These are phyloP conservation scores for Fistularia tabacaria DNA, from an alignment of 2,797 vertebrate species.

Conservation along the genomic window DNA sequence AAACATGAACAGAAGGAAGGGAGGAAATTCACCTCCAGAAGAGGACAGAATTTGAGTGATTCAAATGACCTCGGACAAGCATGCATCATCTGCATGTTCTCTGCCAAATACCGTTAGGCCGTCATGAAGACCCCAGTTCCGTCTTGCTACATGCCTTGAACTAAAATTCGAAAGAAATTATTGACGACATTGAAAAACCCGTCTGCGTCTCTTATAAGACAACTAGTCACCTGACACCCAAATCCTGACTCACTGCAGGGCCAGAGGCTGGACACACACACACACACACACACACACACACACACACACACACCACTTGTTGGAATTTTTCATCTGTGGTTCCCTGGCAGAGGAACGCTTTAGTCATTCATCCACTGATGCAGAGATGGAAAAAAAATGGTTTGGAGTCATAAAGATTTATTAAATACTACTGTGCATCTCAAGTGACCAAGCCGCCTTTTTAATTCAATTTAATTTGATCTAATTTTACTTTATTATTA, in stretches of 20 bases:
- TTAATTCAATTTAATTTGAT: too few species aligned
- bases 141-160: not conserved
- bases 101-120: conserved; percentile 8
- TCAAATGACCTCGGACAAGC: conserved; percentile 15
- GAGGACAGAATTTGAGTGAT: conserved; percentile 1
- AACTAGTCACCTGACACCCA: too few species aligned
- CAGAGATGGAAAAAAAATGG: too few species aligned
- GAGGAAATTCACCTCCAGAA: not conserved
- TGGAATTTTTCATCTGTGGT: too few species aligned
- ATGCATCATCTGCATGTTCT: conserved; percentile 26
- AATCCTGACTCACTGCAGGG: conserved; percentile 16
- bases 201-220: too few species aligned
- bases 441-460: too few species aligned
- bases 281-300: conserved; percentile 6
- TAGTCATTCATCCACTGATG: too few species aligned
- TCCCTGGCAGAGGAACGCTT: too few species aligned
- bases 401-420: too few species aligned
- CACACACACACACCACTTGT: not conserved
- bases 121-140: not conserved
- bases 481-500: too few species aligned
- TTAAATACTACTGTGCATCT: too few species aligned
- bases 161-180: conserved; percentile 2
- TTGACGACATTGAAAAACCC: conserved; percentile 1
- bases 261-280: conserved; percentile 5
- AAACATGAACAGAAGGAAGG: too few species aligned